Conservation (phyloP, 1,140 invertebrate species). For the Drosophila persimilis region DNA sequence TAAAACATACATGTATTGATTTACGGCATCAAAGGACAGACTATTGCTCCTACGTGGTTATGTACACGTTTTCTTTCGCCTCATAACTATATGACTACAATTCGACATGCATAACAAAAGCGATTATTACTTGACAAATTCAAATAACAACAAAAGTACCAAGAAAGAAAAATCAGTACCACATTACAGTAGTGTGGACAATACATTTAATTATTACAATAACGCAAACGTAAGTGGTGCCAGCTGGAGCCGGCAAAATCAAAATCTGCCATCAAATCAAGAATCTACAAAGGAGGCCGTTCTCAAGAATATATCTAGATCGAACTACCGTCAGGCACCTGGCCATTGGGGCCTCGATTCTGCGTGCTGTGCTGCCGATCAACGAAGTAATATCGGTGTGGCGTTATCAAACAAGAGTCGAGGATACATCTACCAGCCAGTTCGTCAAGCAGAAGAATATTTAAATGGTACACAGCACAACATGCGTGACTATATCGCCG, state of each 20-base stretch:
- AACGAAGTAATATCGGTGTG: constrained; percentile 7
- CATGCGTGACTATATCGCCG: background rate
- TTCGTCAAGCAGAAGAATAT: constrained; percentile 22
- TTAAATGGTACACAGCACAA: constrained; percentile 24
- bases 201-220: constrained; percentile 62
- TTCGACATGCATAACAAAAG: constrained; percentile 64
- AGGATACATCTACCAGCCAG: constrained; percentile 36
- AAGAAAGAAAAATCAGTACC: constrained; percentile 26
- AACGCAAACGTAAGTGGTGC: constrained; percentile 26
- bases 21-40: too few relatives aligned
- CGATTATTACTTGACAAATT: constrained; percentile 32
- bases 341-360: constrained; percentile 29
- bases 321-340: constrained; percentile 33
- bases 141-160: constrained; percentile 41
- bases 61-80: background rate
- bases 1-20: too few relatives aligned
- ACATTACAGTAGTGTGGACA: constrained; percentile 54
- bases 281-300: constrained; percentile 31
- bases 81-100: constrained; percentile 9
- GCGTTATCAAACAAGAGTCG: constrained; percentile 41
- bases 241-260: constrained; percentile 38
- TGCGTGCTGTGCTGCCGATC: constrained; percentile 10
- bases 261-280: constrained; percentile 25
- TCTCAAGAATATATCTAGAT: constrained; percentile 10
- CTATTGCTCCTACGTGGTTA: background rate